Conservation (phyloP, 2,888 invertebrate genomes). For the Bedellia somnulentella region DNA sequence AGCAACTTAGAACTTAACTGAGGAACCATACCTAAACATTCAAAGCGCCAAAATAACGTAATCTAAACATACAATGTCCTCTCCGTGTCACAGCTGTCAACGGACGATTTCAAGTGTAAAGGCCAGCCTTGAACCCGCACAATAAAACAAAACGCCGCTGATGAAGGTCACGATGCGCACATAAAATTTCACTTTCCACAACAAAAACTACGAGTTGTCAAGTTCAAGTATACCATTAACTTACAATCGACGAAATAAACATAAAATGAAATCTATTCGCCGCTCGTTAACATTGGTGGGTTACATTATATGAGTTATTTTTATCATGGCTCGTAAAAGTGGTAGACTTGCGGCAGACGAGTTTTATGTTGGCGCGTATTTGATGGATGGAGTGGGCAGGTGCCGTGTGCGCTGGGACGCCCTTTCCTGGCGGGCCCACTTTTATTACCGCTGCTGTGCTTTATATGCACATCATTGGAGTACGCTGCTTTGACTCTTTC, state of each 20-base stretch:
- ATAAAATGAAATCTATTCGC: slow-evolving; percentile 36
- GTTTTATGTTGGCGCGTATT: slow-evolving; percentile 26
- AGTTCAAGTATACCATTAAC: slow-evolving; percentile 57
- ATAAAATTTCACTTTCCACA: slow-evolving; percentile 27
- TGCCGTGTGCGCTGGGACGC: no score
- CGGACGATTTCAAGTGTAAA: slow-evolving; percentile 32
- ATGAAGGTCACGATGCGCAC: no score
- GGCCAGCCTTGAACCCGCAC: no score
- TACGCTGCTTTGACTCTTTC: no score
- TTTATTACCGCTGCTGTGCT: no score
- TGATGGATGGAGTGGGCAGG: slow-evolving; percentile 34
- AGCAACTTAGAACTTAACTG: no score
- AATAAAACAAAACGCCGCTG: not conserved
- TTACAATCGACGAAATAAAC: slow-evolving; percentile 43
- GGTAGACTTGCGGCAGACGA: slow-evolving; percentile 52
- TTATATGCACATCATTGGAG: no score
- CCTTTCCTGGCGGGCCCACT: no score
- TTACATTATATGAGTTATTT: slow-evolving; percentile 41
- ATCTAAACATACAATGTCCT: no score
- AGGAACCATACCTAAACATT: no score
- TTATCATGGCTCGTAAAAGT: slow-evolving; percentile 50
- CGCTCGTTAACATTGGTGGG: slow-evolving; percentile 26
- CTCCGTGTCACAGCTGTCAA: slow-evolving; percentile 32
- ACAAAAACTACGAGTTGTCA: no score
- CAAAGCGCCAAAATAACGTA: no score